Evolutionary conservation across 2,797 vertebrate species (phyloP), one percentile per base, ranked within the genome.

Genomic region (Chrosomus eos): DNA sequence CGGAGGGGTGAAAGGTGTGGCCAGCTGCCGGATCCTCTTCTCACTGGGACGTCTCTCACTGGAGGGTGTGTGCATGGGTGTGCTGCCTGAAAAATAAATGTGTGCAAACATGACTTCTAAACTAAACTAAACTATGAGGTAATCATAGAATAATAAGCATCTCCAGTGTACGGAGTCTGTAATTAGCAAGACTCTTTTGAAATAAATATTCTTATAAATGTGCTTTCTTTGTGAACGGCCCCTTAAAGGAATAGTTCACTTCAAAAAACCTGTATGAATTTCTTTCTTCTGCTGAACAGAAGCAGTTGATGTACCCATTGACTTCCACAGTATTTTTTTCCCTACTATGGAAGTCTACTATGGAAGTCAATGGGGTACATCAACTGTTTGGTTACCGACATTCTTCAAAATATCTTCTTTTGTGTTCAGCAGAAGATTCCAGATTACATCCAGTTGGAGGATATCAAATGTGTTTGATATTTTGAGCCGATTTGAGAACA

Each of bases 1-100:
- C 0, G 98, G 98, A 88, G 98, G 98, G 66, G 97, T 95, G 91
- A 98, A 99, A 86, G 97, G 95, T 67, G 62, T 76, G 36, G 91
- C 86, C 1, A 90, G 66, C 7, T 91, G 91, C 81, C 92, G 94
- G 28, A 81, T 91, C 66, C 91, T 96, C 55, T 91, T 96, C 5
- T 93, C 90, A 0, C 68, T 90, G 0, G 91, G 92, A 28, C 72
- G 83, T 14, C 90, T 90, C 38, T 94, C 94, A 91, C 90, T 92
- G 28, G 94, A 93, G 31, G 94, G 45, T 0, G 90, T 91, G 90
- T 95, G 95, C 78, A 94, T 93, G 0, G 91, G 86, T 0, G 93
- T 93, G 89, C 92, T 90, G 87, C 93, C 97, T 99, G 89, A 64
- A 64, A 23, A 75, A 67, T 21, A 60, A 87, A 62, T 3, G 45